These are phyloP conservation scores for Rhineura floridana DNA, from an alignment of 2,113 vertebrate genomes.

Conservation along the genomic window DNA sequence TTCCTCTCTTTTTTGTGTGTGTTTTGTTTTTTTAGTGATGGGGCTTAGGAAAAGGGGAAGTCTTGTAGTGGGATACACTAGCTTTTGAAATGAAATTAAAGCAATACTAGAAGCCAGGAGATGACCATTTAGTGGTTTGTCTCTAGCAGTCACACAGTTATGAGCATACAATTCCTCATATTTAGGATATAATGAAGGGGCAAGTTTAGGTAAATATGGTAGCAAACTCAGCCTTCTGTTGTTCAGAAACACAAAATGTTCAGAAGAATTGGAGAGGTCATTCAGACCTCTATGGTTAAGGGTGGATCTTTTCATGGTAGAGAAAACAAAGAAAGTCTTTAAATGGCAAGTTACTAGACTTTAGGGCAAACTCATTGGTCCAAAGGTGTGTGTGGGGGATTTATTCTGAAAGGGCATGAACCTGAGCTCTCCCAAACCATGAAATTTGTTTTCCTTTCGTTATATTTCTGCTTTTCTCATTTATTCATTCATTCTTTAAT, in stretches of 20 bases:
- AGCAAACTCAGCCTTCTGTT: neutral
- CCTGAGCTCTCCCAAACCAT: neutral
- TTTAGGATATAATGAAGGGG: neutral
- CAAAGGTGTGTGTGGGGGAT: neutral
- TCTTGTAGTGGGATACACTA: constrained; percentile 18
- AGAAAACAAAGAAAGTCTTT: neutral
- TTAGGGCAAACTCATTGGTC: neutral
- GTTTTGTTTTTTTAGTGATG: neutral
- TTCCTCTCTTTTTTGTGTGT: neutral
- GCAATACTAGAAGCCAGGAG: neutral
- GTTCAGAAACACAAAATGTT: neutral
- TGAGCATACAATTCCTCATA: rapidly evolving
- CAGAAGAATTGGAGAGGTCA: neutral
- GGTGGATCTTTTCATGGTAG: neutral
- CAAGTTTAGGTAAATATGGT: neutral
- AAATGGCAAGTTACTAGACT: neutral
- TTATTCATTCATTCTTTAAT: neutral
- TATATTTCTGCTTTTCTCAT: neutral
- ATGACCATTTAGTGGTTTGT: rapidly evolving
- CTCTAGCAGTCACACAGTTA: neutral
- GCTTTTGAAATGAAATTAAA: constrained; percentile 20
- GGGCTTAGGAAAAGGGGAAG: neutral
- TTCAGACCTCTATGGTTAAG: neutral
- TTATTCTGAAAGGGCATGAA: neutral
- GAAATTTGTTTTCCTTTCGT: neutral